A percentile compares a stretch with the other conserved stretches of the same genome.
phyloP scores from a whole-genome alignment of 2,113 vertebrate species.

The Platanista minor region DNA sequence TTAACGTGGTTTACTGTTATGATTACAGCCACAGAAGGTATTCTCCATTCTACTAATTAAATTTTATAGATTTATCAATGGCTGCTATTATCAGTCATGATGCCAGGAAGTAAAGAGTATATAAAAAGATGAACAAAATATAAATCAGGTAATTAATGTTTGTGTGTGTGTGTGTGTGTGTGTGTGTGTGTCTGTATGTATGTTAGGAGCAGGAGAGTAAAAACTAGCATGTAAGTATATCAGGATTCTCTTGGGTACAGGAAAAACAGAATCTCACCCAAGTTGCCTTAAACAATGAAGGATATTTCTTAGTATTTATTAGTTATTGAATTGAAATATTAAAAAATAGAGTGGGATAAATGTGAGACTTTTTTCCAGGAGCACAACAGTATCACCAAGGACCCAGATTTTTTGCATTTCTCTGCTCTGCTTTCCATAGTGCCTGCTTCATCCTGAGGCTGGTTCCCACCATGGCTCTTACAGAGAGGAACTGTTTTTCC shows the following conservation, averaged over 20 bases:
- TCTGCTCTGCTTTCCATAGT: not conserved
- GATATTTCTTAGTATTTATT: not conserved
- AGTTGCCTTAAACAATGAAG: not conserved
- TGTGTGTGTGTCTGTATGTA: not conserved
- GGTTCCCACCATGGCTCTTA: not conserved
- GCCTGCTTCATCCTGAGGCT: not conserved
- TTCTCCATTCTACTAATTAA: not conserved
- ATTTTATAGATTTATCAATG: not conserved
- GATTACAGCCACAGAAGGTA: not conserved
- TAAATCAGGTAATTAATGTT: not conserved
- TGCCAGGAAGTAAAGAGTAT: not conserved
- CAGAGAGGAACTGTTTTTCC: not conserved
- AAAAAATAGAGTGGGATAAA: not conserved
- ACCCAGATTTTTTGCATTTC: not conserved
- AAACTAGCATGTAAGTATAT: not conserved
- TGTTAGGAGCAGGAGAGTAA: not conserved
- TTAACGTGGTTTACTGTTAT: not conserved
- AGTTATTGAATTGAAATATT: slow-evolving; percentile 10
- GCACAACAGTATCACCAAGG: not conserved
- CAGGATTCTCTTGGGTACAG: not conserved
- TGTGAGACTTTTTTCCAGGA: not conserved
- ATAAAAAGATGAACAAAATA: slow-evolving; percentile 7
- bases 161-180: not conserved
- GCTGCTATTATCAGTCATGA: not conserved
- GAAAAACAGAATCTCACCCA: not conserved